Conservation (phyloP, 2,797 vertebrate species). For the Spinus olivaceus region DNA sequence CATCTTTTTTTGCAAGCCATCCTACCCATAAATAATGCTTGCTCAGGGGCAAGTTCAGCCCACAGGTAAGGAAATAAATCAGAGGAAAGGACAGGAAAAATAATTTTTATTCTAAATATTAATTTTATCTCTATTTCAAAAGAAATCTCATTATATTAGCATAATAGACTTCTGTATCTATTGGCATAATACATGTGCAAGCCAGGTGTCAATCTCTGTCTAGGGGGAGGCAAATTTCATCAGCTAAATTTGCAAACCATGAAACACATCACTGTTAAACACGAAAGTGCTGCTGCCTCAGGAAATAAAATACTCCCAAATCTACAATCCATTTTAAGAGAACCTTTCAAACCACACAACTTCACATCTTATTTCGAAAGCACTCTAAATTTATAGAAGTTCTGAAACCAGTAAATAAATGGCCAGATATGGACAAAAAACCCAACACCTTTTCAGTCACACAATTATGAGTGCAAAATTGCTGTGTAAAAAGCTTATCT, state of each 20-base stretch:
- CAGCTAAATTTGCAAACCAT: not conserved
- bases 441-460: not conserved
- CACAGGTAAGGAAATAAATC: not conserved
- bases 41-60: not conserved
- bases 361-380: not conserved
- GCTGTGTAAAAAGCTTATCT: not conserved
- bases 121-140: not conserved
- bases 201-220: not conserved
- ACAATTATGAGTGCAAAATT: not conserved
- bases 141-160: not conserved
- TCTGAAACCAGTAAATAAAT: not conserved
- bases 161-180: not conserved
- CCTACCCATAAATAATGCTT: not conserved
- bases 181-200: not conserved
- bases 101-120: not conserved
- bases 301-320: not conserved
- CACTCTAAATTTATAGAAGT: not conserved
- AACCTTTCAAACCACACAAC: not conserved
- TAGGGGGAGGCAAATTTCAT: not conserved
- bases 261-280: not conserved
- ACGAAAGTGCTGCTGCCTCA: not conserved
- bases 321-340: not conserved
- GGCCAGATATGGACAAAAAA: not conserved
- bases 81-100: not conserved
- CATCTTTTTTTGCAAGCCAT: not conserved